Evolutionary conservation across 2,797 vertebrate genomes (phyloP), one percentile per base, ranked within the genome.

Genomic region (Dendrocincla tyrannina): DNA sequence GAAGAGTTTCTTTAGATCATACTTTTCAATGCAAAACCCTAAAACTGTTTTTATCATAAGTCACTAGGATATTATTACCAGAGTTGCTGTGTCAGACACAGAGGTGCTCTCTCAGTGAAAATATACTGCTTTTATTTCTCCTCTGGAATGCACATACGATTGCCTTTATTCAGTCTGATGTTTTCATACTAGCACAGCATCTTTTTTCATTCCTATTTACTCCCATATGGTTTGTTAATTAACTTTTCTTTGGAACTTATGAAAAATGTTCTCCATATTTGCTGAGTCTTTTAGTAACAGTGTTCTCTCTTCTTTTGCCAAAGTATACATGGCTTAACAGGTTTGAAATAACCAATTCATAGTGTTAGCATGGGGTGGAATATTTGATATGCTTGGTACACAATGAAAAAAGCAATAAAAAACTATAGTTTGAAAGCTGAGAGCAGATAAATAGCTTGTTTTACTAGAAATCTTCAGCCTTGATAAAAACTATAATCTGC

Each of bases 161-260:
- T 75, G 37, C 13, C 42, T 88, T 89, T 55, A 53, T 69, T 92
- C 73, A 78, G 17, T 30, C 35, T 76, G 62, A 44, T 81, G 35
- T 68, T 47, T 78, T 76, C 68, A 47, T 63, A 59, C 83, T 63
- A 88, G 28, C 37, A 39, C 73, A 95, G 73, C 76, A 84, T 63
- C 67, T 93, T 91, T 85, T 87, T 66, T 64, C 47, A 76, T 76
- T 88, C 9, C 28, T 92, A 9, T 94, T 88, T 86, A 62, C 55
- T 91, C 85, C 55, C 79, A 95, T 73, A 88, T 56, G 79, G 37
- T 86, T 92, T 89, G 47, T 81, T 93, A 95, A 91, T 93, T 86
- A 96, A 78, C 63, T 94, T 92, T 80, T 83, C 60, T 74, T 86
- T 3, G 6, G 49, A 91, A 73, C 13, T 66, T 75, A 69, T 32